These are phyloP conservation scores for Hemicentrotus pulcherrimus DNA, from an alignment of 35 echinoderm and acorn worm species.

Conservation along the genomic window DNA sequence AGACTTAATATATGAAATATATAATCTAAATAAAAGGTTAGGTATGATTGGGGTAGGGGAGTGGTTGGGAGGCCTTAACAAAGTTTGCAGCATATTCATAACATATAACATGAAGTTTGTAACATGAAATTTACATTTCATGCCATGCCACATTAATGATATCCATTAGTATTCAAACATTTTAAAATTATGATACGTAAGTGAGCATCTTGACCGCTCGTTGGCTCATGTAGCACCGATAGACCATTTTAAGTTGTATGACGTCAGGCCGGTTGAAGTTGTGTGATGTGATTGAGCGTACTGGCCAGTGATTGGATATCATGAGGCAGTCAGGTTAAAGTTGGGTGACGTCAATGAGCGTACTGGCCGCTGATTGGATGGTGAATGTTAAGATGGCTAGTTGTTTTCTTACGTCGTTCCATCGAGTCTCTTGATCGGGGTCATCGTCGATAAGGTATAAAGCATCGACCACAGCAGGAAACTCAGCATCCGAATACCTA, in stretches of 20 bases:
- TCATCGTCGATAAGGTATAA: constrained; percentile 83
- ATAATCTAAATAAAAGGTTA: too few relatives aligned
- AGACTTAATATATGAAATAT: too few relatives aligned
- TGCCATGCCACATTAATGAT: too few relatives aligned
- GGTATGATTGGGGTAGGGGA: too few relatives aligned
- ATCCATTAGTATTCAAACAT: too few relatives aligned
- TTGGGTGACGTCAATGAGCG: constrained; percentile 58
- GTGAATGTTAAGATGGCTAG: constrained; percentile 49
- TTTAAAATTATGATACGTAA: too few relatives aligned
- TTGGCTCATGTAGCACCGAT: too few relatives aligned
- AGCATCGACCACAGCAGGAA: constrained; percentile 83
- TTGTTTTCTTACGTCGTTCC: constrained; percentile 27
- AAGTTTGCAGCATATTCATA: too few relatives aligned
- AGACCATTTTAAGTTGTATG: neutral
- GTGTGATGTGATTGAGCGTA: constrained; percentile 61
- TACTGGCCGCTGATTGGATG: constrained; percentile 65
- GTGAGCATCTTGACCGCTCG: too few relatives aligned
- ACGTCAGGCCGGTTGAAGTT: neutral
- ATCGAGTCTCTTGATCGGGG: constrained; percentile 36
- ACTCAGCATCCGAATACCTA: constrained; percentile 71
- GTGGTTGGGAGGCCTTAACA: too few relatives aligned
- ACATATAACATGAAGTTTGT: too few relatives aligned
- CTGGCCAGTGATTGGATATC: constrained; percentile 67
- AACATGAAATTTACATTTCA: too few relatives aligned
- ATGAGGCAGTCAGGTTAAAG: neutral